Base-by-base conservation (phyloP, 2,113 vertebrate genomes). In the Sinocyclocheilus rhinocerous region DNA sequence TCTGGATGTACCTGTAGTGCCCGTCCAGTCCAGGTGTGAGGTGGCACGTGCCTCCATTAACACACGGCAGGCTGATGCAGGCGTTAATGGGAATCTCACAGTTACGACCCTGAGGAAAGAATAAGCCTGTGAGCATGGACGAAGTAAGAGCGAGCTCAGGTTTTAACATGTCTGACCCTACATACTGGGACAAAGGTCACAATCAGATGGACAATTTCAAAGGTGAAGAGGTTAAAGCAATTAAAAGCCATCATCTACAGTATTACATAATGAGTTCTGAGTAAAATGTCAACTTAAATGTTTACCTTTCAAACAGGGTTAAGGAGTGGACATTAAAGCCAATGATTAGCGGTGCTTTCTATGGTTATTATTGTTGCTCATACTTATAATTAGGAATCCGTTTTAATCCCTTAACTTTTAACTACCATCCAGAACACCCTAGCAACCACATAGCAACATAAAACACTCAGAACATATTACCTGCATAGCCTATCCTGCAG, bases 11-110 rank as follows among this genome's bases (percentile, higher is more conserved):
- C 98, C 97, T 98, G 95, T 97, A 99, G 84, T 97, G 95, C 50
- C 96, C 97, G 84, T 96, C 95, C 83, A 93, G 95, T 88, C 92
- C 93, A 3, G 96, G 95, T 0, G 93, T 95, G 75, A 98, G 94
- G 91, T 97, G 97, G 91, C 98, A 99, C 75, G 97, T 99, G 79
- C 96, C 98, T 92, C 97, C 97, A 0, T 97, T 97, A 85, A 92
- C 90, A 88, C 98, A 99, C 2, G 97, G 97, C 88, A 95, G 96
- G 91, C 97, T 97, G 89, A 99, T 93, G 63, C 98, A 99, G 85
- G 96, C 95, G 80, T 99, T 98, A 92, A 98, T 96, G 83, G 96
- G 95, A n/a, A 95, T 77, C 7, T 96, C 95, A 93, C 98, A 99
- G 93, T 98, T 96, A 89, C 90, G 96, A 89, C 97, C 97, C 98